A percentile compares a stretch with the other conserved stretches of the same genome.
These are phyloP conservation scores for human DNA, from an alignment of 2,113 vertebrate genomes.

Conservation along the genomic window DNA sequence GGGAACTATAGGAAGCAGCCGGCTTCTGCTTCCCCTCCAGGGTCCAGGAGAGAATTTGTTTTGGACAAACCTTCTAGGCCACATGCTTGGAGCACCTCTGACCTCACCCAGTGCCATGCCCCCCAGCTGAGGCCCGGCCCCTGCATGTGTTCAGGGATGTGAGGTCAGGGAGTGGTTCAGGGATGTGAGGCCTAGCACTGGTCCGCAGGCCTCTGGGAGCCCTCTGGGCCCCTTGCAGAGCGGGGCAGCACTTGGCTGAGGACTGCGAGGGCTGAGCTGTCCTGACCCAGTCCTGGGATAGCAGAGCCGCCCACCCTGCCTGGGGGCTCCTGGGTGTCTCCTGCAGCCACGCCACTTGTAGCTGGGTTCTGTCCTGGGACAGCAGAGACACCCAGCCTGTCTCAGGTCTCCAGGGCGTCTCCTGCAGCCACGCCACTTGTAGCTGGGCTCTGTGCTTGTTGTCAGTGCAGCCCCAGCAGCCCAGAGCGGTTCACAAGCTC, in stretches of 20 bases:
- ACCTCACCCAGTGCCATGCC: background rate
- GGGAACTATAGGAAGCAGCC: background rate
- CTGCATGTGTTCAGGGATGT: background rate
- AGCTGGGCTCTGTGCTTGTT: no score
- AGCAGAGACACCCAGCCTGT: no score
- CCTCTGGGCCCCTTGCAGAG: background rate
- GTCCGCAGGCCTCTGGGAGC: background rate
- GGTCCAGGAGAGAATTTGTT: background rate
- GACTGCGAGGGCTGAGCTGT: background rate
- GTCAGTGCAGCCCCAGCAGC: no score
- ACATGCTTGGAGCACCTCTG: background rate
- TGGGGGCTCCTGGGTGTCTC: background rate
- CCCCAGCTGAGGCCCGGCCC: no score
- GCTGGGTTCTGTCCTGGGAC: no score
- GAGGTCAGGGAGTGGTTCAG: background rate
- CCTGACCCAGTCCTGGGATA: background rate
- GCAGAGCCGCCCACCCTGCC: background rate
- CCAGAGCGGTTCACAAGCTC: no score
- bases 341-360: accelerated
- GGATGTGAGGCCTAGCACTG: background rate
- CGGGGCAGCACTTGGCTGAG: background rate
- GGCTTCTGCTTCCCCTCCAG: background rate
- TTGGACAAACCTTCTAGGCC: background rate
- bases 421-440: no score
- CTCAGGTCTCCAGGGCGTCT: no score